A percentile compares a stretch with the other conserved stretches of the same genome.
These are phyloP conservation scores for Euphonia xanthogaster DNA, from an alignment of 2,797 vertebrate species.

Conservation along the genomic window DNA sequence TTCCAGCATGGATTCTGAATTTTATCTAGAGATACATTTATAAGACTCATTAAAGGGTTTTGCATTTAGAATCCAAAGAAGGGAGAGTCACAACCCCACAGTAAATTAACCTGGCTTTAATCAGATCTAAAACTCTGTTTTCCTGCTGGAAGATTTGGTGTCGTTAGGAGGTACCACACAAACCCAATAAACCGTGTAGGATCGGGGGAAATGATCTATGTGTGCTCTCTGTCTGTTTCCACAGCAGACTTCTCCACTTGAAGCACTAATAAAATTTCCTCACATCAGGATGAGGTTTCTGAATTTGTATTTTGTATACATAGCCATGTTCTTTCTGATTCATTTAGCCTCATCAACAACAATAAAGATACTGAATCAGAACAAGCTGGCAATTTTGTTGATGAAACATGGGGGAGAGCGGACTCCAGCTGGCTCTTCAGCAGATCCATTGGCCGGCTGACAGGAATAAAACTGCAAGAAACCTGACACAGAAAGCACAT, in stretches of 20 bases:
- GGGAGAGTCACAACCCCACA: not conserved
- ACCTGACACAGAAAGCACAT: not conserved
- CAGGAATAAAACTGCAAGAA: slow-evolving; percentile 28
- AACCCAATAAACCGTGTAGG: not conserved
- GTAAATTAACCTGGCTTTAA: not conserved
- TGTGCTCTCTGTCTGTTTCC: not conserved
- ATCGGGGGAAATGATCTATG: not conserved
- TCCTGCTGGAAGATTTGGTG: not conserved
- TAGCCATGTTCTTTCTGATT: slow-evolving; percentile 43
- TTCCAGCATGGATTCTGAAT: not conserved
- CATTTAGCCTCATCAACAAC: slow-evolving; percentile 57
- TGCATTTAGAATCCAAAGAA: not conserved
- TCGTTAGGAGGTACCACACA: not conserved
- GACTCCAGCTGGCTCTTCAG: slow-evolving; percentile 59
- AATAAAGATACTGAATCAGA: slow-evolving; percentile 63
- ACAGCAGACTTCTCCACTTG: not conserved
- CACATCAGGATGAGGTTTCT: not conserved
- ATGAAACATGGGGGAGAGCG: slow-evolving; percentile 38
- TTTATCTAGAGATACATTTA: not conserved
- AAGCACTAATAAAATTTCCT: not conserved
- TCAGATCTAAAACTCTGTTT: not conserved
- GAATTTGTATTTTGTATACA: slow-evolving; percentile 38
- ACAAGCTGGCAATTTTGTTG: slow-evolving; percentile 58
- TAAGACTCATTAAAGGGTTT: not conserved
- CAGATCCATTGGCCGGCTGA: not conserved